Percentiles rank a stretch among this genome's conserved stretches.
These are phyloP conservation scores for Cerastis rubricosa DNA, from an alignment of 2,888 invertebrate genomes.

Conservation along the genomic window DNA sequence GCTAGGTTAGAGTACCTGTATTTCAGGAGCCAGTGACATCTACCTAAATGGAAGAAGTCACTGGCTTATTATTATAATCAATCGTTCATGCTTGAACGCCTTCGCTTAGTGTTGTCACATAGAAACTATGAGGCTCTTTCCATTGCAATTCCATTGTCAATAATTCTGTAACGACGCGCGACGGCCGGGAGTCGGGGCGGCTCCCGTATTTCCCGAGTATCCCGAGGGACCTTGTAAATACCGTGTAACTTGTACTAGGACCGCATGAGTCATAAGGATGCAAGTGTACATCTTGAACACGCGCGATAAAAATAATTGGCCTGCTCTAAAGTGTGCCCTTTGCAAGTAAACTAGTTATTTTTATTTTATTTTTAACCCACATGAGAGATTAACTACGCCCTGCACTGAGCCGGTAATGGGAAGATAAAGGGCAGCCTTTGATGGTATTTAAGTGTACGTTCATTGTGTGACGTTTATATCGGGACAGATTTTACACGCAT, in stretches of 20 bases:
- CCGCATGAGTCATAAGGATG: slow-evolving; percentile 73
- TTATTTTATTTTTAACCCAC: slow-evolving; percentile 74
- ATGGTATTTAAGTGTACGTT: slow-evolving; percentile 65
- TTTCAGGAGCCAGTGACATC: no score
- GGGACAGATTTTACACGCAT: slow-evolving; percentile 33
- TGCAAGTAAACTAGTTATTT: slow-evolving; percentile 69
- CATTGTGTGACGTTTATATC: slow-evolving; percentile 32
- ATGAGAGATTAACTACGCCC: slow-evolving; percentile 70
- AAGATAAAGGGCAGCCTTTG: slow-evolving; percentile 68
- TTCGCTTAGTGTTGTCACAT: background rate
- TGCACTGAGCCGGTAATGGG: slow-evolving; percentile 62
- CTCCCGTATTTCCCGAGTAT: slow-evolving; percentile 71
- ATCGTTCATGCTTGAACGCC: background rate
- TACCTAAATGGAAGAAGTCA: no score
- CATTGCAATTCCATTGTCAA: slow-evolving; percentile 12
- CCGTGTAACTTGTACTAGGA: slow-evolving; percentile 85
- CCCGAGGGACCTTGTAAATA: slow-evolving; percentile 84
- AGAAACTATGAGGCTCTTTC: background rate
- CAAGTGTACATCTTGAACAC: slow-evolving; percentile 50
- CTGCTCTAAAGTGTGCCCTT: slow-evolving; percentile 72
- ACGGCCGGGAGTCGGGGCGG: slow-evolving; percentile 34
- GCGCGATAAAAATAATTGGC: slow-evolving; percentile 78
- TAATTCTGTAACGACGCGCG: slow-evolving; percentile 56
- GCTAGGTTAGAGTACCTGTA: no score
- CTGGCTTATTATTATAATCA: background rate